Evolutionary conservation across 1,140 invertebrate species (phyloP).

Genomic region (Chrysomallon squamiferum): DNA sequence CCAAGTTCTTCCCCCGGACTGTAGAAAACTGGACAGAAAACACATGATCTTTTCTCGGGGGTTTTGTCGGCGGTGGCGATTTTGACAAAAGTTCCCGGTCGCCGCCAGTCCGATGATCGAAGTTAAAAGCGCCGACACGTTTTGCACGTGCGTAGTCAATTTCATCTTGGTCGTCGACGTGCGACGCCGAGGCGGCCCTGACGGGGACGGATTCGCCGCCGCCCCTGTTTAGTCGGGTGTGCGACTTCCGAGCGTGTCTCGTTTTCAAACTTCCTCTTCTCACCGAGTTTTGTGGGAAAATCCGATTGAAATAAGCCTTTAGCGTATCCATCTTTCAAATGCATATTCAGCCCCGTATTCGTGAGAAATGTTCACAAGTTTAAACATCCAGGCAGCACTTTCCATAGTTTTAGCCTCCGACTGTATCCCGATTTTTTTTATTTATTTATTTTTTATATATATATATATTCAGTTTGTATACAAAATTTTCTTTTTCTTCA

Average conservation of each 20-base stretch:
- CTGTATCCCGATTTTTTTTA: too few relatives aligned
- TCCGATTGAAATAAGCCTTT: constrained; percentile 27
- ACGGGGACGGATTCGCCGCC: constrained; percentile 1
- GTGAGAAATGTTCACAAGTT: too few relatives aligned
- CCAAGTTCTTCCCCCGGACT: constrained; percentile 22
- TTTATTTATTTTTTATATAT: too few relatives aligned
- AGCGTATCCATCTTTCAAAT: constrained; percentile 22
- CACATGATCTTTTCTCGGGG: constrained; percentile 41
- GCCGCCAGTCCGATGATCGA: constrained; percentile 7
- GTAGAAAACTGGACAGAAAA: constrained; percentile 35
- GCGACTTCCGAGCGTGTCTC: constrained; percentile 14
- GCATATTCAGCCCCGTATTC: too few relatives aligned
- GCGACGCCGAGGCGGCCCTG: constrained; percentile 18
- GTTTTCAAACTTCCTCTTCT: constrained; percentile 12
- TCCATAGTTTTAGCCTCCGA: too few relatives aligned
- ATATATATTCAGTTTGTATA: too few relatives aligned
- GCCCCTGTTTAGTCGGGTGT: not conserved
- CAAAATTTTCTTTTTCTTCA: too few relatives aligned
- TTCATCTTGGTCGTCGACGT: constrained; percentile 11
- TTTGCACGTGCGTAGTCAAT: not conserved
- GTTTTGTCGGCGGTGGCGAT: constrained; percentile 41
- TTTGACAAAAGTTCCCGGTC: constrained; percentile 4
- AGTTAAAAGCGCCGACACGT: constrained; percentile 6
- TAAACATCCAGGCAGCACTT: too few relatives aligned
- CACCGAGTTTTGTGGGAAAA: constrained; percentile 17